phyloP scores from a whole-genome alignment of 2,113 vertebrate genomes.

The Aix galericulata region DNA sequence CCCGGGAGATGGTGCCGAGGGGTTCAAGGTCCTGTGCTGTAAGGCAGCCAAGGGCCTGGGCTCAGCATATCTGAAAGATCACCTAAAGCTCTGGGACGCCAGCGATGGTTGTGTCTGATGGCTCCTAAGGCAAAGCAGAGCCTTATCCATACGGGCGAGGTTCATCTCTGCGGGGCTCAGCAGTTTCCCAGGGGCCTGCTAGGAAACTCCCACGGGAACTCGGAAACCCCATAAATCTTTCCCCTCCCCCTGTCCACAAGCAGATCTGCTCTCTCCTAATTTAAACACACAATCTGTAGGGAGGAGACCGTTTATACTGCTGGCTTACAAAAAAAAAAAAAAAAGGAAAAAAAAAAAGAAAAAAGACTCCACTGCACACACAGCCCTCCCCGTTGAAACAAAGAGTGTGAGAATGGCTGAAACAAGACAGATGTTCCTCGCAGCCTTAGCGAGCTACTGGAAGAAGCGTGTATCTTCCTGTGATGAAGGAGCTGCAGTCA shows the following conservation, averaged over 20 bases:
- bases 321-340: background rate
- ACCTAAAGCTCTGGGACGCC: background rate
- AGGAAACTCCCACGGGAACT: slow-evolving; percentile 24
- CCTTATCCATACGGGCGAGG: background rate
- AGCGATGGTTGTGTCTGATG: background rate
- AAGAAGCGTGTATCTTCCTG: background rate
- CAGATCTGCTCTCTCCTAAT: background rate
- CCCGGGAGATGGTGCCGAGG: background rate
- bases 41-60: background rate
- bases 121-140: background rate
- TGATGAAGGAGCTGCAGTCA: background rate
- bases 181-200: slow-evolving; percentile 34
- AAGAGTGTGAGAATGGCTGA: background rate
- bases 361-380: background rate
- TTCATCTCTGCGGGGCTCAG: background rate
- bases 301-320: background rate
- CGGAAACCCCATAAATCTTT: slow-evolving; percentile 6
- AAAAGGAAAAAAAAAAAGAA: background rate
- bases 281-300: background rate
- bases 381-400: background rate
- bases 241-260: background rate
- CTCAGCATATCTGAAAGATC: background rate
- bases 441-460: background rate
- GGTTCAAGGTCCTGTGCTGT: background rate
- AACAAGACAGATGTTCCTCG: background rate